Evolutionary conservation across 2,113 vertebrate genomes (phyloP).

Genomic region (Thalassarche chlororhynchos): DNA sequence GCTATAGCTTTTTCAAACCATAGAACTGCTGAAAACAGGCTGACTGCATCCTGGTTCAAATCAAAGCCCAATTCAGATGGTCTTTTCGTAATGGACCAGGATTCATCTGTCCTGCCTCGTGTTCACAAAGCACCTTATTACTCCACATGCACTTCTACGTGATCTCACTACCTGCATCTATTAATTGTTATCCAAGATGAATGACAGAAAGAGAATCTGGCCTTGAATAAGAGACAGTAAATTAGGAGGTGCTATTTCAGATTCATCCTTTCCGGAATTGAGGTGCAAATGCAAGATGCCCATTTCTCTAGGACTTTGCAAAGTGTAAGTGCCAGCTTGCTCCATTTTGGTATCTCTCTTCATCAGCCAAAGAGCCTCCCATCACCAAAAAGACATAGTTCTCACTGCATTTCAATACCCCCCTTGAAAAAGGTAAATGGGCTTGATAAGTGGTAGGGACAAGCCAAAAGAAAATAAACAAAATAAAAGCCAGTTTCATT

Average conservation of each 20-base stretch:
- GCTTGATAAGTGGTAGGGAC: neutral
- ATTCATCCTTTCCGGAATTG: neutral
- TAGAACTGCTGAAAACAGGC: neutral
- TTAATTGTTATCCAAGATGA: neutral
- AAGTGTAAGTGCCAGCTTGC: neutral
- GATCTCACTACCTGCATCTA: neutral
- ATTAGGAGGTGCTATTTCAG: neutral
- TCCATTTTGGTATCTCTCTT: neutral
- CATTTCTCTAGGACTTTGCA: neutral
- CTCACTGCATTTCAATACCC: neutral
- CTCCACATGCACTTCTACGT: neutral
- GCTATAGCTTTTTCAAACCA: neutral
- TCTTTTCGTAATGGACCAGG: neutral
- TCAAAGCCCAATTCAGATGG: neutral
- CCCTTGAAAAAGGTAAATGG: neutral
- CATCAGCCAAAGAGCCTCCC: neutral
- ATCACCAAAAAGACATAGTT: neutral
- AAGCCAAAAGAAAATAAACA: neutral
- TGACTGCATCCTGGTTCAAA: neutral
- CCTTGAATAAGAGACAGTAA: neutral
- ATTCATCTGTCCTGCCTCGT: neutral
- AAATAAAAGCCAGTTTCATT: neutral
- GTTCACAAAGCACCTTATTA: neutral
- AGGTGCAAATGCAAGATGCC: neutral
- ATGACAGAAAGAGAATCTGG: neutral